A percentile compares a stretch with the other conserved stretches of the same genome.
Evolutionary conservation across 2,113 vertebrate species (phyloP).

Genomic region (Erythrolamprus reginae): DNA sequence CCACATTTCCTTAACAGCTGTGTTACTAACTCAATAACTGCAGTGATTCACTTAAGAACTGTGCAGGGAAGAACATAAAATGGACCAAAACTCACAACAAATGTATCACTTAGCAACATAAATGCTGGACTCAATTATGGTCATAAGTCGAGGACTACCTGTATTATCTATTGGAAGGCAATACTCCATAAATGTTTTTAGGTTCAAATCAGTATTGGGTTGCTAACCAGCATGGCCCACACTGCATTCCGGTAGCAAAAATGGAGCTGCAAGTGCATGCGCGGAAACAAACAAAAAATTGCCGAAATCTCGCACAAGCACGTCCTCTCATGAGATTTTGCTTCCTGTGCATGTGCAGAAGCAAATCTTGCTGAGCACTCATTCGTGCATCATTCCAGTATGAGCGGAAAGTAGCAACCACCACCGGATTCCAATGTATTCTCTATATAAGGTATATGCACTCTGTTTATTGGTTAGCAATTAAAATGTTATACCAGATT

Average conservation of each 20-base stretch:
- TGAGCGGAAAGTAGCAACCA: no score
- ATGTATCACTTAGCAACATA: neutral
- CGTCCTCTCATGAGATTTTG: no score
- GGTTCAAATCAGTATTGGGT: no score
- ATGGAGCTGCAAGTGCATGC: no score
- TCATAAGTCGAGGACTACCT: neutral
- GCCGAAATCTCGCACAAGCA: no score
- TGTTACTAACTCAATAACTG: neutral
- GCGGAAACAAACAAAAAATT: no score
- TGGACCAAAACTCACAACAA: neutral
- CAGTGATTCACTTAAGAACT: neutral
- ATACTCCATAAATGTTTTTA: neutral
- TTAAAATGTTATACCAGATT: neutral
- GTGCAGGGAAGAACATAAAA: neutral
- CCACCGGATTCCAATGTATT: no score
- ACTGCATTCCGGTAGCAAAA: no score
- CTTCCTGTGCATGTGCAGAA: no score
- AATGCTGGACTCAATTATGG: neutral
- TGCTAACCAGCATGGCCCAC: no score
- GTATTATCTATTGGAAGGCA: neutral
- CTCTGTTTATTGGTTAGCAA: neutral
- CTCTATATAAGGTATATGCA: neutral
- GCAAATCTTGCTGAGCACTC: no score
- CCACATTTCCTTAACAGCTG: neutral
- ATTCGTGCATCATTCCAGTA: no score